Evolutionary conservation across 2,888 invertebrate species (phyloP), one percentile per base, ranked within the genome.

Genomic region (Orthonevra nobilis): DNA sequence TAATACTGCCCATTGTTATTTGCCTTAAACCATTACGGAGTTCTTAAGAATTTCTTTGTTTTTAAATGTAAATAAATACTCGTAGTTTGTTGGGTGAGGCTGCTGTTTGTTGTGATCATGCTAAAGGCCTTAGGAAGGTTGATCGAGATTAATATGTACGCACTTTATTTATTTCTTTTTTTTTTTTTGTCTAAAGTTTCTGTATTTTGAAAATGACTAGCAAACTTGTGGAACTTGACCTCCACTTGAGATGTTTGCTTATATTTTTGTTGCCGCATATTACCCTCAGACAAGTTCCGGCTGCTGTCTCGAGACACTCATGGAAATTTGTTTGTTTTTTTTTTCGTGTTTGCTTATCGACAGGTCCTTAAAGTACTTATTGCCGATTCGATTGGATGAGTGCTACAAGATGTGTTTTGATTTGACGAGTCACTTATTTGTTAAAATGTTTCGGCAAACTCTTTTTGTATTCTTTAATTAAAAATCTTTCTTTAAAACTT

Each of bases 201-300:
- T n/a, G n/a, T n/a, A 20, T 42, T 40, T 64, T 52, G 42, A 12
- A 10, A 64, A 64, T 34, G 52, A 44, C 42, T 44, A 34, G 32
- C 42, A 42, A 52, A 12, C 32, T 19, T 7, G 20, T 19, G 15
- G 10, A 9, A 48, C 52, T 34, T 64, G 64, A 44, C 64, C 64
- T 64, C 42, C 20, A 42, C 32, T 54, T 15, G 14, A 64, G 52
- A 30, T 23, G 40, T 52, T 52, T 20, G 48, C 15, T 42, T 64
- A 40, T 10, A 15, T 15, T 40, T 30, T 15, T 40, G 23, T 32
- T 14, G n/a, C n/a, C n/a, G n/a, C 6, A 19, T 61, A 28, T 48
- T 14, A 63, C 38, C 48, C 30, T 46, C 19, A 12, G 56, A 12
- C 10, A 9, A 20, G 28, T 46, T 46, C 46, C 46, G 28, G 17